Conservation (phyloP, 1,140 invertebrate genomes). For the Limonius californicus region DNA sequence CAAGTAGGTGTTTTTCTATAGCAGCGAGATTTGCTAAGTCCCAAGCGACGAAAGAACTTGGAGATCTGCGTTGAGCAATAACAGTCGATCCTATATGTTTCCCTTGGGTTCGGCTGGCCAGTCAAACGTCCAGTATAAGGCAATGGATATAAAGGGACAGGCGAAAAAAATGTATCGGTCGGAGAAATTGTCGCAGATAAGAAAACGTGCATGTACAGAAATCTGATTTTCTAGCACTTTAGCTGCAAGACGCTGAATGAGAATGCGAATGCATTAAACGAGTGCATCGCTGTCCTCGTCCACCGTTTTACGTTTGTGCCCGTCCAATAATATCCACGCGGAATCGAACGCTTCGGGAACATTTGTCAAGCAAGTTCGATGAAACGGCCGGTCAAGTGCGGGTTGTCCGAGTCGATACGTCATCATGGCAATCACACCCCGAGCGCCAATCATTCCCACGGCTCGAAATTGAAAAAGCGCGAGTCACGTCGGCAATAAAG, state of each 20-base stretch:
- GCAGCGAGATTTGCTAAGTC: slow-evolving; percentile 13
- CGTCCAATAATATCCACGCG: background rate
- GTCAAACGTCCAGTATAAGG: slow-evolving; percentile 17
- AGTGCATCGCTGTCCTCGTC: background rate
- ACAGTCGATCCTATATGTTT: slow-evolving; percentile 23
- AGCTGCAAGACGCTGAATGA: too few relatives aligned
- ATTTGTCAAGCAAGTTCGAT: slow-evolving; percentile 42
- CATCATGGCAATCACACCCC: slow-evolving; percentile 48
- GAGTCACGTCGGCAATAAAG: slow-evolving; percentile 49
- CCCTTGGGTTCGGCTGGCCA: slow-evolving; percentile 16
- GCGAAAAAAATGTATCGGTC: slow-evolving; percentile 21
- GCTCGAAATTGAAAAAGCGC: slow-evolving; percentile 48
- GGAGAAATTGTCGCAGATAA: slow-evolving; percentile 18
- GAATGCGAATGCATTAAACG: background rate
- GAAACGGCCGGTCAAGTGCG: slow-evolving; percentile 41
- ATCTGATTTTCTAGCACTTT: too few relatives aligned
- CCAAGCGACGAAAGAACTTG: slow-evolving; percentile 6
- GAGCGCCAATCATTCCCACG: slow-evolving; percentile 47
- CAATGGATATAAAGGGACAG: slow-evolving; percentile 14
- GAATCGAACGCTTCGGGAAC: slow-evolving; percentile 27
- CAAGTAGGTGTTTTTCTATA: slow-evolving; percentile 15
- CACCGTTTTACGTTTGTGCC: background rate
- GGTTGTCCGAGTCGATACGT: slow-evolving; percentile 46
- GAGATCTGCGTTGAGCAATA: slow-evolving; percentile 22
- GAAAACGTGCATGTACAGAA: background rate